Conservation (phyloP, 2,797 vertebrate species). For the Triplophysa bombifrons region DNA sequence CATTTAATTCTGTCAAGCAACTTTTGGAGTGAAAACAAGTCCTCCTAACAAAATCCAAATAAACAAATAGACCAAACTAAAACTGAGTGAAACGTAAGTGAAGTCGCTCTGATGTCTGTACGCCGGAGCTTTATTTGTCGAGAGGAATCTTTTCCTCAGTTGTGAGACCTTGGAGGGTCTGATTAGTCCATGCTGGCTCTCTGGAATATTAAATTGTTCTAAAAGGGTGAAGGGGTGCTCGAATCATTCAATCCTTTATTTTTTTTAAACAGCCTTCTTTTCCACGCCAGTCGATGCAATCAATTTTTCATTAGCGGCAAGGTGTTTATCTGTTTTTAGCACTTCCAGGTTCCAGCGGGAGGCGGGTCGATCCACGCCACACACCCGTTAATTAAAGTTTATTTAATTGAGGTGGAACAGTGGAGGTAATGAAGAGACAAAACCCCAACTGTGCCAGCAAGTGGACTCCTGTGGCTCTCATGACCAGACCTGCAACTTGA, state of each 20-base stretch:
- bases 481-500: constrained; percentile 12
- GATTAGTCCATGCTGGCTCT: constrained; percentile 85
- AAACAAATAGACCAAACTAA: neutral
- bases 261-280: constrained; percentile 66
- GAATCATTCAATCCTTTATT: constrained; percentile 49
- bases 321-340: constrained; percentile 99
- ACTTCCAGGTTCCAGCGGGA: constrained; percentile 88
- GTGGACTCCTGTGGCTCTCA: constrained; percentile 36
- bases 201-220: constrained; percentile 79
- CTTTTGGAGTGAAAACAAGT: constrained; percentile 13
- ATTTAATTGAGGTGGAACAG: constrained; percentile 95
- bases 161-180: constrained; percentile 83
- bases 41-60: constrained; percentile 24
- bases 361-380: constrained; percentile 88
- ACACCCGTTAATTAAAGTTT: constrained; percentile 98
- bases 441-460: constrained; percentile 56
- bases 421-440: constrained; percentile 92
- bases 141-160: constrained; percentile 78
- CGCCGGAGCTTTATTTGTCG: constrained; percentile 66
- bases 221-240: constrained; percentile 65
- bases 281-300: constrained; percentile 90
- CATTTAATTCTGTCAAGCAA: neutral
- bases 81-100: neutral
- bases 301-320: constrained; percentile 99
- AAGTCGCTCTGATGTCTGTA: constrained; percentile 6